Conservation (phyloP, 2,888 invertebrate species). For the Oxyscelio sp. region DNA sequence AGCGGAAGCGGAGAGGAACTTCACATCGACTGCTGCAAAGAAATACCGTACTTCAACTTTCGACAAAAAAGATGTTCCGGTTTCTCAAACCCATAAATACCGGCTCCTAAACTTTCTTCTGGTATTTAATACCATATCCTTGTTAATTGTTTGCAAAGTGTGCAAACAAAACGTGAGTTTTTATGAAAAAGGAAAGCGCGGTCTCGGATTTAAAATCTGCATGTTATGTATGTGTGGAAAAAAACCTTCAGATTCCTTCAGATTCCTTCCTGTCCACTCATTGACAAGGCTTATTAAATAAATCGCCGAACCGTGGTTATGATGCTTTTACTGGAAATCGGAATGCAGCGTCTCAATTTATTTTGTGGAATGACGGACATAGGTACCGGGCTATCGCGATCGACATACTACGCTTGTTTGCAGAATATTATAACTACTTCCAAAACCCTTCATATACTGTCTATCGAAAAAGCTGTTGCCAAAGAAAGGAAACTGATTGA, state of each 20-base stretch:
- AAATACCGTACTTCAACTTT: not conserved
- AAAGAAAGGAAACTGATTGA: too few relatives aligned
- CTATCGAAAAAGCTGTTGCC: too few relatives aligned
- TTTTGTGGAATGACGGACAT: slow-evolving; percentile 37
- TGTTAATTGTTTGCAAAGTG: slow-evolving; percentile 1
- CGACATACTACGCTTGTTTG: too few relatives aligned
- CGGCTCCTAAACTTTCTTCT: not conserved
- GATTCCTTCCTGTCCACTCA: slow-evolving; percentile 30
- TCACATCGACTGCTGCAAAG: too few relatives aligned
- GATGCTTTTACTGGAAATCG: slow-evolving; percentile 41
- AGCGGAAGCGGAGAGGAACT: not conserved
- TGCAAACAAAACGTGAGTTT: slow-evolving; percentile 16
- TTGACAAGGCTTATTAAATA: slow-evolving; percentile 42
- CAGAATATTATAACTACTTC: too few relatives aligned
- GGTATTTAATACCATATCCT: too few relatives aligned
- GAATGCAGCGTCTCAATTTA: slow-evolving; percentile 40
- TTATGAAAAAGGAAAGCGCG: too few relatives aligned
- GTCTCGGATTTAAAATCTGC: too few relatives aligned
- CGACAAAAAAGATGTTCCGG: not conserved
- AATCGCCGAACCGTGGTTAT: slow-evolving; percentile 42
- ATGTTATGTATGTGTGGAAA: not conserved
- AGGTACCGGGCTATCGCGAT: too few relatives aligned
- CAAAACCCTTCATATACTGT: too few relatives aligned
- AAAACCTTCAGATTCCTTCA: too few relatives aligned
- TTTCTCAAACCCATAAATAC: not conserved